Evolutionary conservation across 2,888 invertebrate genomes (phyloP).

Genomic region (Epistrophe grossulariae): DNA sequence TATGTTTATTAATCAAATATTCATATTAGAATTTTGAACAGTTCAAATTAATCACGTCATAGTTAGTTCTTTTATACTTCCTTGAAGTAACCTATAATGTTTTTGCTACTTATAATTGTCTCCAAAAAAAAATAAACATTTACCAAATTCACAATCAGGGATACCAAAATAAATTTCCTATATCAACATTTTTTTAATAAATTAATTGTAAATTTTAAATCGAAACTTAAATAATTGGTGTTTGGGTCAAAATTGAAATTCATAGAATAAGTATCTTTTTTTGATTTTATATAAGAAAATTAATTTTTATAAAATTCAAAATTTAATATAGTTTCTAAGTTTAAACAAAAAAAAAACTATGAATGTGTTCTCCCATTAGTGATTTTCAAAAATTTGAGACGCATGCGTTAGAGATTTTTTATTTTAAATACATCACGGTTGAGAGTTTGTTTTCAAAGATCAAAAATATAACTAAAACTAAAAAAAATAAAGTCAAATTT

Average conservation of each 20-base stretch:
- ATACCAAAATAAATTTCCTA: background rate
- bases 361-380: background rate
- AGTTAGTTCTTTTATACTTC: no score
- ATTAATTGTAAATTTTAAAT: constrained; percentile 43
- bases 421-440: constrained; percentile 61
- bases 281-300: background rate
- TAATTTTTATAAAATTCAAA: constrained; percentile 9
- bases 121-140: background rate
- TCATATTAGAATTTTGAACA: no score
- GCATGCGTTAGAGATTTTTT: background rate
- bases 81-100: no score
- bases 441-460: constrained; percentile 75
- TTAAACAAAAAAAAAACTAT: constrained; percentile 10
- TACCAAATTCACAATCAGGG: background rate
- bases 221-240: constrained; percentile 32
- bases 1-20: no score
- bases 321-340: constrained; percentile 31
- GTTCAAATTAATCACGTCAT: no score
- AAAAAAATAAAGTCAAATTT: constrained; percentile 61
- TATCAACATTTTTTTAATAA: background rate
- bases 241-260: constrained; percentile 68
- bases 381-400: background rate
- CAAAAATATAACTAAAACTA: constrained; percentile 58
- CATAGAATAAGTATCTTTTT: constrained; percentile 44
- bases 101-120: no score